Evolutionary conservation across 2,888 invertebrate genomes (phyloP), one percentile per base, ranked within the genome.

Genomic region (Hypomecis punctinalis): DNA sequence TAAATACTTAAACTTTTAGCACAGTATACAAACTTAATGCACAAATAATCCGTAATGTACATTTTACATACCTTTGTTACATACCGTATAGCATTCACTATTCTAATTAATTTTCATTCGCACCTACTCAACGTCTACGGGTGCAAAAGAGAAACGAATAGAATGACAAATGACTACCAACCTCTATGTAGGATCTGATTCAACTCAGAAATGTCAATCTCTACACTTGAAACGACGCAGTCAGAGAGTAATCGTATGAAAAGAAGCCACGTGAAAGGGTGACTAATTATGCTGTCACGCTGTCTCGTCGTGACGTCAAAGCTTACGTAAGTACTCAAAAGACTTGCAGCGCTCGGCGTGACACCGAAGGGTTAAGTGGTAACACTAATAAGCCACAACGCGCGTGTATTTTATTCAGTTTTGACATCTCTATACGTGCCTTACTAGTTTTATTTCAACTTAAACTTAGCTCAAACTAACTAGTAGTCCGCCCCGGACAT

Each of bases 271-370:
- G 51, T 63, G 61, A 66, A 66, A 61, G 49, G 57, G 51, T 49
- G 56, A 57, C 62, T 69, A 69, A 69, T 68, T 66, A 66, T 49
- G 37, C 55, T 56, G 55, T 51, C 40, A 55, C 66, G 51, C 56
- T 42, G 55, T 43, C 61, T 43, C 61, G 8, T 59, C 43, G 10
- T 47, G 49, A 55, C 53, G 61, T 48, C 58, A 65, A 35, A 49
- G 49, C 54, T 62, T 33, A 46, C 55, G 54, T 53, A 48, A 45
- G 36, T 54, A 55, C 49, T 61, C 49, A 58, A 52, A 57, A 53
- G 52, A 47, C 35, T 53, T 36, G 48, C 37, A 53, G 52, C 8
- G 46, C 56, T 55, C 51, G 53, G 48, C 56, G 60, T 61, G 58
- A 43, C 55, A 37, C 42, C 13, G 57, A 23, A 39, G 45, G 53